Conservation (phyloP, 2,888 invertebrate species). For the Pseudococcus jackbeardsleyi region DNA sequence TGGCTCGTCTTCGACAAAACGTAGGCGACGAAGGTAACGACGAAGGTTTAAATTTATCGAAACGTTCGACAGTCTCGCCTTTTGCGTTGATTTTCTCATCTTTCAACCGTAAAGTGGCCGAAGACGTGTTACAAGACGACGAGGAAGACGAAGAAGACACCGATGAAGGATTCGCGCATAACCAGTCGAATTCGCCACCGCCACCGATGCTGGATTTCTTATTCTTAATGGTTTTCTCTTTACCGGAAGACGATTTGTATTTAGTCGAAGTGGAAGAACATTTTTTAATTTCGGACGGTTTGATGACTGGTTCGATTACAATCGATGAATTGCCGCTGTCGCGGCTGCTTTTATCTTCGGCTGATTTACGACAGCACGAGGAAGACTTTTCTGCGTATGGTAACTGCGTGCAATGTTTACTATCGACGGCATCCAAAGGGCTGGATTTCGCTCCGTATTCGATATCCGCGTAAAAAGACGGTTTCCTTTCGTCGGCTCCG, state of each 20-base stretch:
- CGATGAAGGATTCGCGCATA: constrained; percentile 9
- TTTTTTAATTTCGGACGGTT: constrained; percentile 67
- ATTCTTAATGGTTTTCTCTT: constrained; percentile 9
- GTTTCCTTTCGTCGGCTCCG: constrained; percentile 62
- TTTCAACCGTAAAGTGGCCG: constrained; percentile 55
- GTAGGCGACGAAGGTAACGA: constrained; percentile 69
- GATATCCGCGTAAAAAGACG: constrained; percentile 54
- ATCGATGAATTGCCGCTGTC: constrained; percentile 65
- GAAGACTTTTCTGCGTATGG: constrained; percentile 52
- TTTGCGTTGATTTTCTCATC: constrained; percentile 61
- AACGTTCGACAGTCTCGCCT: constrained; percentile 62
- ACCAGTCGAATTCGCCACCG: constrained; percentile 64
- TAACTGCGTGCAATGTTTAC: constrained; percentile 36
- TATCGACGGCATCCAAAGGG: neutral
- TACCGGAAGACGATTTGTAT: constrained; percentile 54
- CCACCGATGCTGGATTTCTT: neutral
- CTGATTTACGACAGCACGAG: neutral
- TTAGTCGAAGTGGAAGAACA: constrained; percentile 55
- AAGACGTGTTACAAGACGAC: constrained; percentile 57
- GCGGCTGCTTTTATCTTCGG: neutral
- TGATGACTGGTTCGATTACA: constrained; percentile 67
- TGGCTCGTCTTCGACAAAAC: constrained; percentile 65
- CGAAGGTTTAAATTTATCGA: constrained; percentile 42
- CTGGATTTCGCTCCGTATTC: constrained; percentile 41
- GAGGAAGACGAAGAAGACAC: constrained; percentile 51